Evolutionary conservation across 2,888 invertebrate genomes (phyloP), one percentile per base, ranked within the genome.

Genomic region (Strigamia maritima): DNA sequence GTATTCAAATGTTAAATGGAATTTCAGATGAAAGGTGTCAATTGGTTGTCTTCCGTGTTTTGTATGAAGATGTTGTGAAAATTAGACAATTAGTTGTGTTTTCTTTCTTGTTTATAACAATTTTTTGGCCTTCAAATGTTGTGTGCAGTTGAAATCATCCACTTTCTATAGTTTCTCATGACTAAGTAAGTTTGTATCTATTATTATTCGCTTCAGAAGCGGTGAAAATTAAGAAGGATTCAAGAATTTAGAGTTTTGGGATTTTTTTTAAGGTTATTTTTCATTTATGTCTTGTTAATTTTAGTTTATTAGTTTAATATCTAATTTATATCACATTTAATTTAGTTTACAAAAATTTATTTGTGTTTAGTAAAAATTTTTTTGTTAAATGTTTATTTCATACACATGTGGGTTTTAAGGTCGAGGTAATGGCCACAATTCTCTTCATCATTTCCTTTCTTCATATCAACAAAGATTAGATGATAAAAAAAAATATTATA

Each of bases 151-250:
- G 44, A 3, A 44, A 16, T 12, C 12, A 44, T 44, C 44, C 44
- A 44, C 44, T 65, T 65, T 65, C 22, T 22, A 24, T n/a, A 19
- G 8, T 35, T 49, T 49, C 49, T 16, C 19, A 24, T 24, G 60
- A 65, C 24, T 22, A 65, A 65, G 60, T 65, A n/a, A 22, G 19
- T 65, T 65, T 65, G 14, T 24, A 2, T 65, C 24, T 65, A 12
- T 24, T 65, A 65, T 65, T 65, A 65, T 19, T 65, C 60, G 60
- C 60, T 65, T 65, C 60, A 65, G 60, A 65, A 65, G 60, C 60
- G 60, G 3, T 65, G 60, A 65, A 24, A 24, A 65, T 7, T 65
- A 24, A 19, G 12, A 22, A 24, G 60, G 22, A 65, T n/a, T 65
- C 1, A 8, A 24, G 4, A 16, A 2, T 14, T 65, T 22, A 22